These are phyloP conservation scores for Antheraea yamamai DNA, from an alignment of 2,888 invertebrate genomes.

Conservation along the genomic window DNA sequence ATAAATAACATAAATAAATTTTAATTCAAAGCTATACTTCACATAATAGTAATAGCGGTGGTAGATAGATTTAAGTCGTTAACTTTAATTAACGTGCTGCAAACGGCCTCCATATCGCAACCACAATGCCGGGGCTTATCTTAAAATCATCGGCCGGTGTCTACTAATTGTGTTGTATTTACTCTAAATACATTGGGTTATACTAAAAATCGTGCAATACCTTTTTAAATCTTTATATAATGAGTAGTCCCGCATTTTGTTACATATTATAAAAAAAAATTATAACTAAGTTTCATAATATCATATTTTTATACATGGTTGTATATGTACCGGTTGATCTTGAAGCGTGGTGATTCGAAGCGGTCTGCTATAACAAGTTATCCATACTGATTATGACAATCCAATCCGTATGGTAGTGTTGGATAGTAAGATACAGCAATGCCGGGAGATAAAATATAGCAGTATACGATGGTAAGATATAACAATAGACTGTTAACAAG, in stretches of 20 bases:
- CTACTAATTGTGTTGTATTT: slow-evolving; percentile 69
- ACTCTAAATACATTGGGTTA: slow-evolving; percentile 61
- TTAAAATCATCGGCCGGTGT: slow-evolving; percentile 57
- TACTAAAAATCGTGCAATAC: slow-evolving; percentile 50
- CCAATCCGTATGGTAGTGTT: too few species aligned
- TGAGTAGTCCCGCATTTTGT: neutral
- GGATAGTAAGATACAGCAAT: too few species aligned
- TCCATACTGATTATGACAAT: neutral
- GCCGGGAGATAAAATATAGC: too few species aligned
- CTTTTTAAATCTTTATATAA: neutral
- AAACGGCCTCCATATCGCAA: slow-evolving; percentile 62
- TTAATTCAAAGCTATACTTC: slow-evolving; percentile 25
- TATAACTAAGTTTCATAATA: neutral
- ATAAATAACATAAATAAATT: slow-evolving; percentile 12
- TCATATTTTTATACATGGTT: neutral
- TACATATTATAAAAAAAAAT: neutral
- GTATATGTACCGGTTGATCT: neutral
- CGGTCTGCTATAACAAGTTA: neutral
- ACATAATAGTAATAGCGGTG: slow-evolving; percentile 30
- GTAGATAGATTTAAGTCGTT: slow-evolving; percentile 49
- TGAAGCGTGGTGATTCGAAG: neutral
- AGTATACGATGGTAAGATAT: too few species aligned
- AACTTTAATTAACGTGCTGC: slow-evolving; percentile 69
- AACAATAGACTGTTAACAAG: too few species aligned
- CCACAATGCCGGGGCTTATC: slow-evolving; percentile 63